Base-by-base conservation (phyloP, 2,888 invertebrate genomes). In the Lasioglossum zephyrum region DNA sequence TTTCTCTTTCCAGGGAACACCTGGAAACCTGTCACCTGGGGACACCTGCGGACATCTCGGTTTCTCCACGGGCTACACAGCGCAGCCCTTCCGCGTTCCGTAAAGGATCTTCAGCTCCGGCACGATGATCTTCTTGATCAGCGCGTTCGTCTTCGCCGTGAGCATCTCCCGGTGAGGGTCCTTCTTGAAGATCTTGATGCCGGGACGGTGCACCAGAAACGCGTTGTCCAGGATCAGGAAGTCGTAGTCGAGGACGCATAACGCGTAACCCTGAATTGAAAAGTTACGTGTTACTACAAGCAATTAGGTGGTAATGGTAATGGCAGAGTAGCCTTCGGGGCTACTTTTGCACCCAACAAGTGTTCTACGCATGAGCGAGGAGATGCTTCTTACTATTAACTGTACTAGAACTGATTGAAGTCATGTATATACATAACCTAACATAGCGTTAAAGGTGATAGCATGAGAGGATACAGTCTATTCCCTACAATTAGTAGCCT, bases 221-320 rank as follows among this genome's bases (percentile, higher is more conserved):
- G 98, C 98, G 95, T 98, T 98, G 96, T 99, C 98, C 93, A 99
- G 95, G 92, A 99, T 98, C 95, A 98, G 97, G 95, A 99, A 98
- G 94, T 99, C 98, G 95, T 99, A 99, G 95, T 98, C 97, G 94
- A 98, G 96, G 47, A 98, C 98, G 95, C 99, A 99, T 87, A 99
- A 96, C 81, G 98, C 97, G 95, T 98, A 99, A 90, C 98, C 98
- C 98, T 98, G 96, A 36, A 63, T n/a, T 41, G 16, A 31, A 60
- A 16, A 31, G 41, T 31, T 31, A 16, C 0, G 1, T 18, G 1
- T 31, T 63, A n/a, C 1, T 16, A 44, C 0, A 44, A 44, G 9
- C 41, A 36, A 44, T 13, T 44, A 44, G 47, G n/a, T 57, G n/a
- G n/a, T n/a, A n/a, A n/a, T 57, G 57, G 4, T 26, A 31, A n/a